A percentile compares a stretch with the other conserved stretches of the same genome.
Evolutionary conservation across 2,797 vertebrate species (phyloP).

Genomic region (Euthynnus affinis): DNA sequence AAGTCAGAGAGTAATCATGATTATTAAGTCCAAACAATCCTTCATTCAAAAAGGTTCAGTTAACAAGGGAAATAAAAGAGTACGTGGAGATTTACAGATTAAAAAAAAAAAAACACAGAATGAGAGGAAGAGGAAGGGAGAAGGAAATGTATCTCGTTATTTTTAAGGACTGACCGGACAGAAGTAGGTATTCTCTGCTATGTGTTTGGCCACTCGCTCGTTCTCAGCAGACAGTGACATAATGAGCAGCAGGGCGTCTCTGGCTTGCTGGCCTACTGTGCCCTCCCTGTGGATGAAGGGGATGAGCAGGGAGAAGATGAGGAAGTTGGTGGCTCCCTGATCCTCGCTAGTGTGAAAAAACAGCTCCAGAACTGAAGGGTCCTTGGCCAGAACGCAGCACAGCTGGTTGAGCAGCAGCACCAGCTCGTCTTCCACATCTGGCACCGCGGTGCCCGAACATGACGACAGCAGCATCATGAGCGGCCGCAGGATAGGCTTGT

Average conservation of each 20-base stretch:
- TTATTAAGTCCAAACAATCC: background rate
- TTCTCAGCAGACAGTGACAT: slow-evolving; percentile 98
- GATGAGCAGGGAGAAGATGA: slow-evolving; percentile 98
- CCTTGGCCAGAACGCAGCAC: slow-evolving; percentile 95
- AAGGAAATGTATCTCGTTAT: background rate
- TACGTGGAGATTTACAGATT: background rate
- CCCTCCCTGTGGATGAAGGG: slow-evolving; percentile 98
- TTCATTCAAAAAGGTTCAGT: background rate
- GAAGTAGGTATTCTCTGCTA: slow-evolving; percentile 96
- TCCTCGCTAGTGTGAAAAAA: slow-evolving; percentile 99
- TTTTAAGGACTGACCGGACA: slow-evolving; percentile 91
- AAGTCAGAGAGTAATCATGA: slow-evolving; percentile 4
- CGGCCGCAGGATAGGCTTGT: slow-evolving; percentile 96
- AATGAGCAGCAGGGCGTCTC: slow-evolving; percentile 96
- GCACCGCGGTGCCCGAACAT: slow-evolving; percentile 89
- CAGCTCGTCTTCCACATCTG: slow-evolving; percentile 91
- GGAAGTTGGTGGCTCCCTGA: slow-evolving; percentile 98
- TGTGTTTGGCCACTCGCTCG: slow-evolving; percentile 91
- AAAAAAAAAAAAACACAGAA: background rate
- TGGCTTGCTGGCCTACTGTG: slow-evolving; percentile 94
- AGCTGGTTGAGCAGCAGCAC: slow-evolving; percentile 95
- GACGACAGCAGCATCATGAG: slow-evolving; percentile 98
- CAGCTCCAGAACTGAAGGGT: slow-evolving; percentile 95
- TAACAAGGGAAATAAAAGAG: background rate
- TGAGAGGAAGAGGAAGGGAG: background rate